A percentile compares a stretch with the other conserved stretches of the same genome.
Conservation (phyloP, 1,140 invertebrate species). For the Wasmannia auropunctata region DNA sequence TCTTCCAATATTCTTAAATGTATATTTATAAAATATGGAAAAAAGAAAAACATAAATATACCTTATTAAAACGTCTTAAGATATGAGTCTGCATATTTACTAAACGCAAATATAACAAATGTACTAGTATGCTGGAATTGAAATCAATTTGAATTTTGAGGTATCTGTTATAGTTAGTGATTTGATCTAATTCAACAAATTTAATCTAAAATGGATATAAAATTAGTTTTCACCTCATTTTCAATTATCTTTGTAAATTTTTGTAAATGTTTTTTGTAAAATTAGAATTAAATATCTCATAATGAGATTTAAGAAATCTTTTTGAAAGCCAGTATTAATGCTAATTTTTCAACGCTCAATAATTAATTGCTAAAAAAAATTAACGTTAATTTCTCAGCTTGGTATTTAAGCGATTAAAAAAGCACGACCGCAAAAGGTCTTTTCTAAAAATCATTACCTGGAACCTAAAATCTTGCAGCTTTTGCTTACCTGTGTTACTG, state of each 20-base stretch:
- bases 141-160: neutral
- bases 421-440: neutral
- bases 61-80: neutral
- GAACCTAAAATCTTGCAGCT: neutral
- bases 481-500: neutral
- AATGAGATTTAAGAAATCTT: neutral
- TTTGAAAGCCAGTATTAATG: neutral
- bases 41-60: conserved; percentile 2
- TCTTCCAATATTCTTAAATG: neutral
- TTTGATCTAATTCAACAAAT: neutral
- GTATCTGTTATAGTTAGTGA: neutral
- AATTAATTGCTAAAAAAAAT: neutral
- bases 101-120: neutral
- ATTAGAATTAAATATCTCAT: neutral
- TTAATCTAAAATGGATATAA: neutral
- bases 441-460: neutral
- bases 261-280: too few relatives aligned
- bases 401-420: neutral
- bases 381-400: neutral
- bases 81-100: neutral
- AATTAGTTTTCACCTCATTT: neutral
- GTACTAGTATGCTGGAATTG: neutral
- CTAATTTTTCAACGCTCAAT: neutral
- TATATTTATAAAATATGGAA: neutral
- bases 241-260: neutral